Base-by-base conservation (phyloP, 92 coral and sea anemone genomes). In the Zoanthus sociatus region DNA sequence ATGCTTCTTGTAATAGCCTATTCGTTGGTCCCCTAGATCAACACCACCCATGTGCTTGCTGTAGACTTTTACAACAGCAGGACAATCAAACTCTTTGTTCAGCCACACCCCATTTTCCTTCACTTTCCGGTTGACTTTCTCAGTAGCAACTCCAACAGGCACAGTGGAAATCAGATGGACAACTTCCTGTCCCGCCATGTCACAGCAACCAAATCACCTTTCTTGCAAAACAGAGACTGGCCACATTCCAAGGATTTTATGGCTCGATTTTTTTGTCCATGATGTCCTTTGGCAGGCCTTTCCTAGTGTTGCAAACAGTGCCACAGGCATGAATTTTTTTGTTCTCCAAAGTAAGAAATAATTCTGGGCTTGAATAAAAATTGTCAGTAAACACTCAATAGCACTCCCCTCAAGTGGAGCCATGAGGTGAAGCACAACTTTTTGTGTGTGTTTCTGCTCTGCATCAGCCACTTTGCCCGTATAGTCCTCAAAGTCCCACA, bases 371-470 rank as follows among this genome's bases (percentile, higher is more conserved):
- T 5, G 88, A 66, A 78, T 87, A 92, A 58, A 30, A 92, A 44
- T 89, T 92, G 73, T 89, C 92, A 14, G 63, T 73, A 45, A 67
- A 89, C 74, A 88, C 84, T 64, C 77, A 17, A 72, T 88, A 78
- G 30, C 92, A 89, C 77, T 84, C 26, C 83, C 64, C 64, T 75
- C 72, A 42, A 88, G 78, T 2, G 75, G 78, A 32, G 15, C 81
- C 50, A 63, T 87, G 54, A 87, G 87, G 76, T 79, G 73, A 12
- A 54, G 37, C 56, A 88, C 91, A 42, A 87, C 84, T 37, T 14
- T 79, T 79, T 42, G 66, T 90, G 70, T 18, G 45, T 86, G 71
- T 56, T 58, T 58, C 66, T 6, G 66, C 18, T 58, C 66, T 56
- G 14, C 63, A 1, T 56, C 63, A 16, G 63, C 63, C 63, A 15